Base-by-base conservation (phyloP, 2,888 invertebrate species). In the Brachypterus glaber region DNA sequence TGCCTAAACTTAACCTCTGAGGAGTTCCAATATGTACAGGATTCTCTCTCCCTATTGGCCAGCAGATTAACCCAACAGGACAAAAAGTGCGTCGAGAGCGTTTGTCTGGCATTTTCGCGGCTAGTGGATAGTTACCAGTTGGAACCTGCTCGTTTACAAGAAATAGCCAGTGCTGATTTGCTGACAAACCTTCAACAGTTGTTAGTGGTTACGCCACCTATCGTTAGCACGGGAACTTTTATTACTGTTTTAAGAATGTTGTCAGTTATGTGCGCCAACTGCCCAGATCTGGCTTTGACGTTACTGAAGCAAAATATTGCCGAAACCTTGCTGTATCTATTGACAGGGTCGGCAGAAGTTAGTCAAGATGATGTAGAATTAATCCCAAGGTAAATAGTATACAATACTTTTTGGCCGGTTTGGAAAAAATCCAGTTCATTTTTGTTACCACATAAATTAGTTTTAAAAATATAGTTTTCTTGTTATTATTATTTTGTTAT, bases 71-170 rank as follows among this genome's bases (percentile, higher is more conserved):
- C 83, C 1, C 84, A 85, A 60, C 83, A 92, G 69, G 98, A 98
- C 67, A 97, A 97, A 66, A 96, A 96, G 61, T 92, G 93, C 40
- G 92, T 97, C 27, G 98, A 98, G 62, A 91, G 90, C 59, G 92
- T 96, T 9, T 97, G 97, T 57, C 75, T 92, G 48, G 92, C 96
- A 14, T 96, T 97, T 70, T 91, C 93, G 40, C 81, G 97, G 3
- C 73, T 98, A 30, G 93, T 97, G 31, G 97, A 98, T 60, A 93
- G 92, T 63, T 93, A 92, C 66, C 93, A 95, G 60, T 78, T 84
- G 52, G 93, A 97, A 62, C 82, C 92, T 12, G 77, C 82, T 15
- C 80, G 88, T 46, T 70, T 98, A 43, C 88, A 90, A 60, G 93
- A 96, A 69, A 93, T 98, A 45, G 92, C 95, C 32, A 89, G 88